Conservation (phyloP, 2,113 vertebrate species). For the Alethe castanea region DNA sequence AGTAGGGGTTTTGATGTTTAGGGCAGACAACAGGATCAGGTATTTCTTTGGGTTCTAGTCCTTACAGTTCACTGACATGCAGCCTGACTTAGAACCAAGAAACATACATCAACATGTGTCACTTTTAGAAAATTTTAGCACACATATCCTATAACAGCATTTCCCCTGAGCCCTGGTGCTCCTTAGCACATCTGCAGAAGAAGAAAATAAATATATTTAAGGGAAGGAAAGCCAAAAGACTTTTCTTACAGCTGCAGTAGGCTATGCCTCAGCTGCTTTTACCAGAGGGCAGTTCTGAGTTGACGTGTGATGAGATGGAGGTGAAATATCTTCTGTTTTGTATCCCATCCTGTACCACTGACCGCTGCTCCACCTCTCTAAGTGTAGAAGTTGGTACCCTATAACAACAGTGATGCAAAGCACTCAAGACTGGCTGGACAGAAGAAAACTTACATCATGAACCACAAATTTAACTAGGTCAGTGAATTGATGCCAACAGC, state of each 20-base stretch:
- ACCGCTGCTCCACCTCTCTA: background rate
- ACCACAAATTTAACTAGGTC: background rate
- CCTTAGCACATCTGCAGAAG: background rate
- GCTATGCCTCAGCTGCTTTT: background rate
- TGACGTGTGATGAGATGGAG: background rate
- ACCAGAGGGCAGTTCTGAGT: background rate
- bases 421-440: background rate
- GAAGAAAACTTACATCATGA: background rate
- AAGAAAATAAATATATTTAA: background rate
- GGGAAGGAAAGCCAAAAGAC: background rate
- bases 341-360: background rate
- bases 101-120: rapidly evolving
- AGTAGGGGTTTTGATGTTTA: background rate
- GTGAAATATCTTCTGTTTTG: background rate
- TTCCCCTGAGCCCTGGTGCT: background rate
- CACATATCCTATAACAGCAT: background rate
- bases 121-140: background rate
- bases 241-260: background rate
- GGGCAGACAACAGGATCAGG: background rate
- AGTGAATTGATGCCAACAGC: background rate
- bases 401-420: background rate
- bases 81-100: background rate
- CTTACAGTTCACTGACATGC: background rate
- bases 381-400: background rate
- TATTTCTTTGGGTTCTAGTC: background rate